These are phyloP conservation scores for Eupithecia subumbrata DNA, from an alignment of 2,888 invertebrate genomes.

Conservation along the genomic window DNA sequence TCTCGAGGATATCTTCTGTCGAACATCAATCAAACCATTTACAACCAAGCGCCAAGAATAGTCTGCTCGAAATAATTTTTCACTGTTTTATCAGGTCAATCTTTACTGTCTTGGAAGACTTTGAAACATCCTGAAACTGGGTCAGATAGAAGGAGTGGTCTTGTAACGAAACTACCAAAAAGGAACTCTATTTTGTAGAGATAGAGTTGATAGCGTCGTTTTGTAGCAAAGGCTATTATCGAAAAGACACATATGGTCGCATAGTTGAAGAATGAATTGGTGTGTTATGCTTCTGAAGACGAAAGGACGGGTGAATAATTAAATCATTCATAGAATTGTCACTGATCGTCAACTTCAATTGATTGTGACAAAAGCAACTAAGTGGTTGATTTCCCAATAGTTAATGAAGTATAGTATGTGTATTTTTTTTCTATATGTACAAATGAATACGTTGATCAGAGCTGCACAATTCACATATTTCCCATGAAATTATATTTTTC, in stretches of 20 bases:
- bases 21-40: constrained; percentile 27
- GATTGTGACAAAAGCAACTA: not conserved
- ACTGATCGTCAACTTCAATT: not conserved
- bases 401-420: not conserved
- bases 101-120: constrained; percentile 37
- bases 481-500: constrained; percentile 6
- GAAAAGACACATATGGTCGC: constrained; percentile 6
- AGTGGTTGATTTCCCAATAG: not conserved
- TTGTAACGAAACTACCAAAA: constrained; percentile 24
- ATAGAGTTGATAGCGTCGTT: constrained; percentile 2
- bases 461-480: not conserved
- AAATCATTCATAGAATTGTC: not conserved
- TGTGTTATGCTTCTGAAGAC: not conserved
- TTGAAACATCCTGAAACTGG: constrained; percentile 41
- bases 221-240: not conserved
- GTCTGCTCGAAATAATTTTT: constrained; percentile 40
- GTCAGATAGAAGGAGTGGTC: constrained; percentile 33
- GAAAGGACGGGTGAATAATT: not conserved
- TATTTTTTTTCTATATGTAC: not conserved
- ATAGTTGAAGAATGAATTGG: constrained; percentile 7
- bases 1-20: constrained; percentile 21
- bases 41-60: constrained; percentile 35
- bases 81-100: constrained; percentile 42
- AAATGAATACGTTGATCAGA: not conserved
- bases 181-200: constrained; percentile 18